Evolutionary conservation across 2,797 vertebrate species (phyloP).

Genomic region (Betta splendens): DNA sequence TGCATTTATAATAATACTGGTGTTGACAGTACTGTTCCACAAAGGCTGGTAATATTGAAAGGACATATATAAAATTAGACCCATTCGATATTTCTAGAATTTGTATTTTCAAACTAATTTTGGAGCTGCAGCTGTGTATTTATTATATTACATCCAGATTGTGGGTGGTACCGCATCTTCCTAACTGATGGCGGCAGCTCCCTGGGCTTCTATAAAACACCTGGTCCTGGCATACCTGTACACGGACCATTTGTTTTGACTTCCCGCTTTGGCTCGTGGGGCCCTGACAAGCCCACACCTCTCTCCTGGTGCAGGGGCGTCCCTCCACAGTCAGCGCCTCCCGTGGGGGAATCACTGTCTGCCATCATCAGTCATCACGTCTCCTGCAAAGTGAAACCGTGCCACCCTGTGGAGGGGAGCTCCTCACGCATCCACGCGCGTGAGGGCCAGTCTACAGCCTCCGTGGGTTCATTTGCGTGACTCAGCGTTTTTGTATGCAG

Average conservation of each 20-base stretch:
- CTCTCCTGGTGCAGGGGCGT: slow-evolving; percentile 27
- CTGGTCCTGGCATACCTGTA: too few species aligned
- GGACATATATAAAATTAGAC: too few species aligned
- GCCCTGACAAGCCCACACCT: slow-evolving; percentile 33
- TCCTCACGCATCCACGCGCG: too few species aligned
- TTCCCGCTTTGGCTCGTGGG: slow-evolving; percentile 35
- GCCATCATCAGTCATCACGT: slow-evolving; percentile 43
- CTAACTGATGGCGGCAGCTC: background rate
- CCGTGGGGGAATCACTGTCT: slow-evolving; percentile 51
- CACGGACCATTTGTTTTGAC: slow-evolving; percentile 44
- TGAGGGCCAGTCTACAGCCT: too few species aligned
- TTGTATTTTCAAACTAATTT: too few species aligned
- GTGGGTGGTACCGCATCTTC: background rate
- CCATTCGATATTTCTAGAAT: too few species aligned
- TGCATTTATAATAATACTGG: background rate
- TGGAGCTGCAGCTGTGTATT: background rate
- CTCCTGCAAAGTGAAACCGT: slow-evolving; percentile 51
- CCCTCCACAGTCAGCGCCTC: slow-evolving; percentile 32
- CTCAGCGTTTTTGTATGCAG: too few species aligned
- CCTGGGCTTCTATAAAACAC: too few species aligned
- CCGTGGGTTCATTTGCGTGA: too few species aligned
- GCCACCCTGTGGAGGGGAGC: slow-evolving; percentile 65
- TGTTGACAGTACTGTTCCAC: background rate
- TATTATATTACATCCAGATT: too few species aligned
- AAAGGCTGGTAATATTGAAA: too few species aligned